Evolutionary conservation across 2,888 invertebrate genomes (phyloP).

Genomic region (Incurvaria masculella): DNA sequence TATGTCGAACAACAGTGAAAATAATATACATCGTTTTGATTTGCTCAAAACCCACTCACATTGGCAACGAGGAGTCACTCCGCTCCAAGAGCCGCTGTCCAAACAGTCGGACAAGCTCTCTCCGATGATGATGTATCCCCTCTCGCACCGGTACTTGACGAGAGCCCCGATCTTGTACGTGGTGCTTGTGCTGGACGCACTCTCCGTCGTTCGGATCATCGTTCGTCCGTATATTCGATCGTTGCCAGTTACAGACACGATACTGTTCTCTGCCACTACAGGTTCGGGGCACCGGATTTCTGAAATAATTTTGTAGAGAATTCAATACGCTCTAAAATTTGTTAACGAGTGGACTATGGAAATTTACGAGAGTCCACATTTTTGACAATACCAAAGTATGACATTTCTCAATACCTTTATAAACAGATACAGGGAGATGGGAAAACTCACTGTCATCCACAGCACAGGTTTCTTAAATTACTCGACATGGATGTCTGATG

Average conservation of each 20-base stretch:
- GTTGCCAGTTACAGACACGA: constrained; percentile 86
- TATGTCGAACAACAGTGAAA: no score
- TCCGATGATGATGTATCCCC: constrained; percentile 85
- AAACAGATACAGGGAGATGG: neutral
- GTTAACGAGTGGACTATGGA: no score
- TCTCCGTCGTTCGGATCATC: constrained; percentile 70
- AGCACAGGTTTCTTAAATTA: no score
- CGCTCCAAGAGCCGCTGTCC: constrained; percentile 83
- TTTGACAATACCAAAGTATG: no score
- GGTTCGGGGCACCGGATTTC: constrained; percentile 89
- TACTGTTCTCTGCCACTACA: constrained; percentile 76
- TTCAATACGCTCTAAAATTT: no score
- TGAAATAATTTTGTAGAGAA: constrained; percentile 30
- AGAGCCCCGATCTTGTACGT: constrained; percentile 84
- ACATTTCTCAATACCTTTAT: no score
- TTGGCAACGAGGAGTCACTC: constrained; percentile 76
- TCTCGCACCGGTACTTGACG: constrained; percentile 85
- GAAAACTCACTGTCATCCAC: no score
- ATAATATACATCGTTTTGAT: constrained; percentile 1
- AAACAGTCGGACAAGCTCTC: constrained; percentile 83
- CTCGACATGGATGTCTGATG: no score
- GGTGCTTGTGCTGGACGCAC: constrained; percentile 62
- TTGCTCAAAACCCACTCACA: constrained; percentile 58
- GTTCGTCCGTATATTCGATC: constrained; percentile 87
- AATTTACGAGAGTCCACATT: no score